Conservation (phyloP, 2,888 invertebrate genomes). For the Aporophyla nigra region DNA sequence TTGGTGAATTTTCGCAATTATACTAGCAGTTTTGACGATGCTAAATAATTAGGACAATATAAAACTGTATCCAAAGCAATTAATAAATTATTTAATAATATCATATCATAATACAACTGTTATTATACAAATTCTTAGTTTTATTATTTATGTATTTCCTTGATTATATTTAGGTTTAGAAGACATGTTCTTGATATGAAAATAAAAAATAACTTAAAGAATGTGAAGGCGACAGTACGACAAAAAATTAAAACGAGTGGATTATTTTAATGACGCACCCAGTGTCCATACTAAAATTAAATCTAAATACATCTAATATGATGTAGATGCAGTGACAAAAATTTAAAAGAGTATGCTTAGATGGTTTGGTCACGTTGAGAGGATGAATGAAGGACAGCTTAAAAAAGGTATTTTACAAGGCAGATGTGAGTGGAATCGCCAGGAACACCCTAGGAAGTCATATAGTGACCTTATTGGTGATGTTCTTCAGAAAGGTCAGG, state of each 20-base stretch:
- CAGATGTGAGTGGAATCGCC: no score
- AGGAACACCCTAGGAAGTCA: no score
- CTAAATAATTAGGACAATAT: slow-evolving; percentile 31
- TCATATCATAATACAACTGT: slow-evolving; percentile 39
- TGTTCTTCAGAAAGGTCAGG: no score
- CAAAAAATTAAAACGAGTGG: not conserved
- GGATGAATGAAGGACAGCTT: no score
- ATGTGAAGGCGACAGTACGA: not conserved
- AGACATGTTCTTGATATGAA: slow-evolving; percentile 4
- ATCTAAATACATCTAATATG: not conserved
- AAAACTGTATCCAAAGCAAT: slow-evolving; percentile 44
- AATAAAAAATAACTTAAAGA: not conserved
- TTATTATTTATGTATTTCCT: slow-evolving; percentile 31
- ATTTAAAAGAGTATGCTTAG: no score
- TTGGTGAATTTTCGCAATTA: not conserved
- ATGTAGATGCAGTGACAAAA: no score
- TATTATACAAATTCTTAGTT: slow-evolving; percentile 32
- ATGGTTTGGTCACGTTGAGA: no score
- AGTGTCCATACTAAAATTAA: not conserved
- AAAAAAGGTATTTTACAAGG: no score
- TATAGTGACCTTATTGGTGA: no score
- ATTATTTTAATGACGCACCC: not conserved
- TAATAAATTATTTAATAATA: slow-evolving; percentile 18
- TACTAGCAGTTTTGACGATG: no score
- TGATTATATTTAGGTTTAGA: slow-evolving; percentile 15